Evolutionary conservation across 2,888 invertebrate species (phyloP).

Genomic region (Drosophila dives): DNA sequence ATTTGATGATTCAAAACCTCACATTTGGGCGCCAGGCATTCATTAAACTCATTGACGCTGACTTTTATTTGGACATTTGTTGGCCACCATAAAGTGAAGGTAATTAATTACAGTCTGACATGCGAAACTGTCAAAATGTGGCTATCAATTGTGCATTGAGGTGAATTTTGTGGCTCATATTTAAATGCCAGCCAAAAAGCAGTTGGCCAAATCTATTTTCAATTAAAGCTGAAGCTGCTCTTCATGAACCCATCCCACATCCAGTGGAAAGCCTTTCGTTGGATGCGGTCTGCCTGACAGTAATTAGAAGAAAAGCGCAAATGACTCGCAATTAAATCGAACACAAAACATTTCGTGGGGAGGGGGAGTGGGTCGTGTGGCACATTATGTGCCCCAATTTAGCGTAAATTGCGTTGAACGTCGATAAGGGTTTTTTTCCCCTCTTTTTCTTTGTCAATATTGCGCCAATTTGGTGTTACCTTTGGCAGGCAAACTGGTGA

Average conservation of each 20-base stretch:
- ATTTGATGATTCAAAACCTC: constrained; percentile 46
- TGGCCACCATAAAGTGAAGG: constrained; percentile 43
- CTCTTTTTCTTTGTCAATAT: constrained; percentile 23
- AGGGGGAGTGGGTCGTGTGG: neutral
- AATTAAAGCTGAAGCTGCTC: constrained; percentile 49
- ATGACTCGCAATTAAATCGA: constrained; percentile 52
- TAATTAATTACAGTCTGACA: constrained; percentile 72
- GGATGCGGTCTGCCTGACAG: constrained; percentile 27
- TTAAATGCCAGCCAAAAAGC: constrained; percentile 28
- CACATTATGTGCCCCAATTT: constrained; percentile 15
- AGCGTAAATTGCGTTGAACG: constrained; percentile 16
- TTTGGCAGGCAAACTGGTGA: constrained; percentile 47
- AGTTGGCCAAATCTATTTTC: constrained; percentile 51
- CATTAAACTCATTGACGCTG: constrained; percentile 59
- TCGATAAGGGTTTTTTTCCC: neutral
- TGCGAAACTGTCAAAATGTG: constrained; percentile 68
- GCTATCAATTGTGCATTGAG: constrained; percentile 52
- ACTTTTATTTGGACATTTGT: constrained; percentile 73
- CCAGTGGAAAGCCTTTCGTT: constrained; percentile 42
- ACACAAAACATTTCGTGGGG: constrained; percentile 19
- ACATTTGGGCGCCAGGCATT: constrained; percentile 38
- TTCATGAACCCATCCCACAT: constrained; percentile 62
- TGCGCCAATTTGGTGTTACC: constrained; percentile 37
- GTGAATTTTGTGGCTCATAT: constrained; percentile 30
- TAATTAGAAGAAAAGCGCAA: constrained; percentile 60